phyloP scores from a whole-genome alignment of 1,140 invertebrate genomes.

The Cheumatopsyche charites region DNA sequence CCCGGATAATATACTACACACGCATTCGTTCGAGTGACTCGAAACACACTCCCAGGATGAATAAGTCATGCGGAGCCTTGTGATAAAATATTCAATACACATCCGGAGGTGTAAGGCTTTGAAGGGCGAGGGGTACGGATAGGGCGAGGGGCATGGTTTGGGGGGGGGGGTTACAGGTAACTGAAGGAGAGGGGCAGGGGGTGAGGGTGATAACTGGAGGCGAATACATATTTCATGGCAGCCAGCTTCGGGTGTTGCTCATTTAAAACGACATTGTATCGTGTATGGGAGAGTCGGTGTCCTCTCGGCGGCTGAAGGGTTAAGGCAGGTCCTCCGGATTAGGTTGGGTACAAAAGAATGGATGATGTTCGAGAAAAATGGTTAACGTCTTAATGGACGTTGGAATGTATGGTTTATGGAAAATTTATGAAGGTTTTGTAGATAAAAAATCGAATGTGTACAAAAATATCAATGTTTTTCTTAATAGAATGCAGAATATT shows the following conservation, averaged over 20 bases:
- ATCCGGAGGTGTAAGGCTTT: constrained; percentile 24
- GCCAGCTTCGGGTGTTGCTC: constrained; percentile 15
- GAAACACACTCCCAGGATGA: constrained; percentile 41
- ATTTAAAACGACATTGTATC: constrained; percentile 1
- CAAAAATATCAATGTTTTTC: no score
- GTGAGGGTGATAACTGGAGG: constrained; percentile 42
- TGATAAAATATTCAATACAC: constrained; percentile 47
- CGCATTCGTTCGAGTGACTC: constrained; percentile 36
- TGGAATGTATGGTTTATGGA: no score
- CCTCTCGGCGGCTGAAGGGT: background rate
- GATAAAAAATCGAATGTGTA: no score
- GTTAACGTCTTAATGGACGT: no score
- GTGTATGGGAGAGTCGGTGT: background rate
- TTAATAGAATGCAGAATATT: no score
- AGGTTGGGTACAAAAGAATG: background rate
- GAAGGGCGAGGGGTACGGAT: background rate
- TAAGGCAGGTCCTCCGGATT: background rate
- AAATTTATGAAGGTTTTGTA: no score
- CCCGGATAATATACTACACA: constrained; percentile 37
- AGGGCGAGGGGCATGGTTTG: no score
- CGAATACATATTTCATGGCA: constrained; percentile 44
- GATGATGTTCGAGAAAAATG: no score
- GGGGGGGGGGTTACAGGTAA: background rate
- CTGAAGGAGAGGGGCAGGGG: constrained; percentile 4
- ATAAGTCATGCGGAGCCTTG: constrained; percentile 45